phyloP scores from a whole-genome alignment of 2,797 vertebrate genomes.

The Brachymystax lenok region DNA sequence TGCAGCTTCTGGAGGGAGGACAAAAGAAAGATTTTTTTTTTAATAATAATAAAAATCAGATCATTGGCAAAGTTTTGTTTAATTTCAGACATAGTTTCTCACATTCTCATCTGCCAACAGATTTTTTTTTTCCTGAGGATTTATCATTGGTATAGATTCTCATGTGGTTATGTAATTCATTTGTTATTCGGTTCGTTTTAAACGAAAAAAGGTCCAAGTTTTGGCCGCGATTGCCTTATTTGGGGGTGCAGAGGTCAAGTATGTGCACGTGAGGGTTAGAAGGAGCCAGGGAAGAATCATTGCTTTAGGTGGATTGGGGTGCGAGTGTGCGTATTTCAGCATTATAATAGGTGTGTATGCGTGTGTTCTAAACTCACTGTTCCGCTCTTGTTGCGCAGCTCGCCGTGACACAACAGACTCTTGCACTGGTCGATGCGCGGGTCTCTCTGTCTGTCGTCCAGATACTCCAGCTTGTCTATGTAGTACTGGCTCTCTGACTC shows the following conservation, averaged over 20 bases:
- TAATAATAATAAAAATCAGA: background rate
- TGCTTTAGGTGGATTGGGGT: constrained; percentile 2
- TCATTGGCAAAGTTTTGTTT: constrained; percentile 9
- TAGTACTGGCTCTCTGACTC: constrained; percentile 97
- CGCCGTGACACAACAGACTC: constrained; percentile 93
- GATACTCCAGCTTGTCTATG: constrained; percentile 92
- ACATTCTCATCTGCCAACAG: constrained; percentile 1
- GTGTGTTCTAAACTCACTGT: constrained; percentile 76
- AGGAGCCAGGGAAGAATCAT: background rate
- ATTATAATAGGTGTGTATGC: constrained; percentile 1
- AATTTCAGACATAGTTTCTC: background rate
- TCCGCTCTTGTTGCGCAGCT: constrained; percentile 91
- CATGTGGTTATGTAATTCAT: background rate
- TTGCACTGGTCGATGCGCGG: constrained; percentile 86
- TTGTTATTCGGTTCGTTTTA: background rate
- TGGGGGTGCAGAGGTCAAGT: background rate
- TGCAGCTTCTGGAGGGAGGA: constrained; percentile 85
- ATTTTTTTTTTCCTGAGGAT: background rate
- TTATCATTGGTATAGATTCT: constrained; percentile 2
- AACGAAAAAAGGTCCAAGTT: background rate
- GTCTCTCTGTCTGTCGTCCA: constrained; percentile 92
- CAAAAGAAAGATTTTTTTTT: background rate
- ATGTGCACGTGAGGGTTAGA: background rate
- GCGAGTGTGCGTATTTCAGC: background rate
- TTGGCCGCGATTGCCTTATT: background rate